Conservation (phyloP, 2,113 vertebrate genomes). For the Tautogolabrus adspersus region DNA sequence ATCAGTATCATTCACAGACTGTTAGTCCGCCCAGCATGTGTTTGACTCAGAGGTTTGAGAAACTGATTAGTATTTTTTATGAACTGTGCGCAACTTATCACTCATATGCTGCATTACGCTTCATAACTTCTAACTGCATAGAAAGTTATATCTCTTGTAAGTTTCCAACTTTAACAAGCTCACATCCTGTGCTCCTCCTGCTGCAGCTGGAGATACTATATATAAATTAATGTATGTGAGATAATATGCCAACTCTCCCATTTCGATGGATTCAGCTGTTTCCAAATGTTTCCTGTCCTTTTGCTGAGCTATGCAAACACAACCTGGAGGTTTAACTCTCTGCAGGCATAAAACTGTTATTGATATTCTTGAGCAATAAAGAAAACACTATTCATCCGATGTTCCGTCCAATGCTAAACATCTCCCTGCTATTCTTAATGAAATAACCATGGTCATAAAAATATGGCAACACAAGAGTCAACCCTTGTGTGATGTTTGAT, state of each 20-base stretch:
- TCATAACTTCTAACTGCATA: not conserved
- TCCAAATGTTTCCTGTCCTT: conserved; percentile 14
- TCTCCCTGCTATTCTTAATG: conserved; percentile 18
- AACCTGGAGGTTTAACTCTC: conserved; percentile 31
- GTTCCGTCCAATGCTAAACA: conserved; percentile 13
- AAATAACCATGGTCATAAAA: conserved; percentile 41
- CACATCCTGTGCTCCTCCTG: conserved; percentile 7
- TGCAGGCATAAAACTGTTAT: conserved; percentile 23
- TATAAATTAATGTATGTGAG: not conserved
- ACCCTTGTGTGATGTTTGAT: conserved; percentile 28
- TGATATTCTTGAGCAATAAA: conserved; percentile 10
- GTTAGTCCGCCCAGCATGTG: not conserved
- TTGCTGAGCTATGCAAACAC: conserved; percentile 15
- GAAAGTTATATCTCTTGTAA: not conserved
- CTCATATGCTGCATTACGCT: not conserved
- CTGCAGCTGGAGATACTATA: conserved; percentile 4
- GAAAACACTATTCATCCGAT: not conserved
- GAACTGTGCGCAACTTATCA: not conserved
- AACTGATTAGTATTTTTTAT: not conserved
- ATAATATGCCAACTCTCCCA: not conserved
- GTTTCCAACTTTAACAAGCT: not conserved
- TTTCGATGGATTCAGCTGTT: not conserved
- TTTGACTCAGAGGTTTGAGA: conserved; percentile 30
- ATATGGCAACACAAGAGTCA: conserved; percentile 11
- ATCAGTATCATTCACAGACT: not conserved